Base-by-base conservation (phyloP, 2,113 vertebrate genomes). In the Crotophaga sulcirostris region DNA sequence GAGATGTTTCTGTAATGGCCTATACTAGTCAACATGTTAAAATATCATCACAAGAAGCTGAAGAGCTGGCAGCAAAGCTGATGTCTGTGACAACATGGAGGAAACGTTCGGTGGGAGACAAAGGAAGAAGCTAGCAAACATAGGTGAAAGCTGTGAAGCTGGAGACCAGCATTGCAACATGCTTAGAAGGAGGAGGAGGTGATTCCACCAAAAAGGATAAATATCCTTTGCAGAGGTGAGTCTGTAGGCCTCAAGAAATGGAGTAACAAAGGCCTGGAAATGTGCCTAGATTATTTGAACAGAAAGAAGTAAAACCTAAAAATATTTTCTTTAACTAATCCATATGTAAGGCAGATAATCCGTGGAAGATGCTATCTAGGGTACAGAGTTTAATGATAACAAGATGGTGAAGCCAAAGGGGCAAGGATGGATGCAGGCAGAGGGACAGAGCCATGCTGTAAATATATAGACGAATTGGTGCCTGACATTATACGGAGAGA, bases 131-230 rank as follows among this genome's bases (percentile, higher is more conserved):
- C 7, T 60, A 16, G 45, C 55, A 8, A 7, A 25, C 13, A 4
- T 34, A 25, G 0, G 2, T 44, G 26, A 54, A 66, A 25, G 33
- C 51, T 0, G 2, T 0, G 0, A 52, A 58, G 36, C 40, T 51
- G 49, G 58, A 87, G 56, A 69, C 23, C 20, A 62, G 8, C 3
- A 3, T 42, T 47, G 4, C 17, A 15, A 45, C 0, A 0, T 29
- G 33, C 44, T 70, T 81, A 26, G 59, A 51, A 80, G n/a, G 59
- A 62, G 63, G 44, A 83, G 40, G 31, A 66, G 12, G 24, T 33
- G 34, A 77, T 80, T 25, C 10, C 38, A 66, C 55, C 34, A 21
- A 5, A 86, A 33, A 60, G 36, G 11, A 19, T 49, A 2, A 3
- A 7, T 66, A 33, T 3, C 24, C 21, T 58, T 84, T 80, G 14